Evolutionary conservation across 37 sponge, comb jelly and placozoan species (phyloP).

Genomic region (Haliclona indistincta): DNA sequence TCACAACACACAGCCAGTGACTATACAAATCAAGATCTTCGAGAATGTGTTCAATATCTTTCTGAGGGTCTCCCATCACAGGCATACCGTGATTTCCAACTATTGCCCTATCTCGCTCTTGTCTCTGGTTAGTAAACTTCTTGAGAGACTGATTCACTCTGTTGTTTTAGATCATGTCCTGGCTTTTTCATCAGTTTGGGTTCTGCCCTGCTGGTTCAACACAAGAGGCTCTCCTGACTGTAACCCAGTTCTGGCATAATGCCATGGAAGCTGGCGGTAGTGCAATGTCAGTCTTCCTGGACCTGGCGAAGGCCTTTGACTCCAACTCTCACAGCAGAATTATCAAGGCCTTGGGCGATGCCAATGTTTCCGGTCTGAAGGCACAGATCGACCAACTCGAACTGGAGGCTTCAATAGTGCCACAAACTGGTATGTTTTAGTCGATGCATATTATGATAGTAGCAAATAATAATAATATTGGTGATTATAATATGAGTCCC

Average conservation of each 20-base stretch:
- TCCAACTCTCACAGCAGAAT: not conserved
- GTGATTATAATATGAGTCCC: no score
- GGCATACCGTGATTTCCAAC: no score
- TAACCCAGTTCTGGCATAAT: slow-evolving; percentile 9
- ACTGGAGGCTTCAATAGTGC: not conserved
- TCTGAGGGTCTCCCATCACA: no score
- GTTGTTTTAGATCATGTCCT: no score
- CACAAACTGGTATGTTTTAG: slow-evolving; percentile 3
- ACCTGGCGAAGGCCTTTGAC: slow-evolving; percentile 30
- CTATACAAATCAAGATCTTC: no score
- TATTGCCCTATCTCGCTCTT: no score
- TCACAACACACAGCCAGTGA: no score
- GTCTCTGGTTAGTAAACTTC: no score
- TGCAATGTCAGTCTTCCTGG: slow-evolving; percentile 10
- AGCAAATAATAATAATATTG: no score
- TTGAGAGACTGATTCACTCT: no score
- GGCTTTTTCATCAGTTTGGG: slow-evolving; percentile 39
- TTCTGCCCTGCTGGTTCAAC: slow-evolving; percentile 22
- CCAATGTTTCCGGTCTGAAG: not conserved
- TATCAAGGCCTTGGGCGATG: not conserved
- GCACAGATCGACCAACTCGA: not conserved
- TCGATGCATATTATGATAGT: no score
- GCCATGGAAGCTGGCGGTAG: not conserved
- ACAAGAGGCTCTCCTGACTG: slow-evolving; percentile 19
- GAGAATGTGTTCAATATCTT: no score